These are phyloP conservation scores for Emys orbicularis DNA, from an alignment of 2,797 vertebrate genomes.

Conservation along the genomic window DNA sequence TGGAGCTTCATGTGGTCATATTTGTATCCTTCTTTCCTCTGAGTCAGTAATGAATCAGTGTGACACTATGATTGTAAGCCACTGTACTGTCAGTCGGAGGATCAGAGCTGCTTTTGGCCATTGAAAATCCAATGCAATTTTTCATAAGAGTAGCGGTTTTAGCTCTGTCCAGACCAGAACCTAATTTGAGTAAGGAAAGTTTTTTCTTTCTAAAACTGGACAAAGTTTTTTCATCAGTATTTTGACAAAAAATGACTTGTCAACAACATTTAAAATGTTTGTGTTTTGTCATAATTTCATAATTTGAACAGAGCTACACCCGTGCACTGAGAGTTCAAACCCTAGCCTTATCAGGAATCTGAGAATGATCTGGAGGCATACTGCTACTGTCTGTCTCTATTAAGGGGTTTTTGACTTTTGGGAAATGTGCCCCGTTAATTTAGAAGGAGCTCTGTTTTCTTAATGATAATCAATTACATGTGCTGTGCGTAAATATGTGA, in stretches of 20 bases:
- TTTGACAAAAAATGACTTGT: background rate
- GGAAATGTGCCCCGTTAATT: background rate
- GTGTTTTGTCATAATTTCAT: background rate
- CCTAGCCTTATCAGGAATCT: background rate
- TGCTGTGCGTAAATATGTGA: background rate
- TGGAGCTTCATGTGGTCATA: background rate
- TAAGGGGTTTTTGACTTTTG: background rate
- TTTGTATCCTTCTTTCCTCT: slow-evolving; percentile 29
- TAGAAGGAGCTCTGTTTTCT: background rate
- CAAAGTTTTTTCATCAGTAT: background rate
- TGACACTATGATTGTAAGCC: background rate
- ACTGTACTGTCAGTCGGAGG: background rate
- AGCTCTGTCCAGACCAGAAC: background rate
- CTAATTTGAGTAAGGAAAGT: background rate
- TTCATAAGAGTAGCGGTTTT: slow-evolving; percentile 34
- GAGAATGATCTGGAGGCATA: background rate
- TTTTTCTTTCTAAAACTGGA: slow-evolving; percentile 28
- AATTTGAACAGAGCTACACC: background rate
- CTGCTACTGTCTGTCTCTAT: background rate
- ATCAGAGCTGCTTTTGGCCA: background rate
- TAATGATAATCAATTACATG: background rate
- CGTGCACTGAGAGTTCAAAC: background rate
- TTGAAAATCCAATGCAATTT: slow-evolving; percentile 5
- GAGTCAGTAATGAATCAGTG: background rate
- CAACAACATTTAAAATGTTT: background rate